A percentile compares a stretch with the other conserved stretches of the same genome.
phyloP scores from a whole-genome alignment of 1,140 invertebrate genomes.

The Mamestra configurata region DNA sequence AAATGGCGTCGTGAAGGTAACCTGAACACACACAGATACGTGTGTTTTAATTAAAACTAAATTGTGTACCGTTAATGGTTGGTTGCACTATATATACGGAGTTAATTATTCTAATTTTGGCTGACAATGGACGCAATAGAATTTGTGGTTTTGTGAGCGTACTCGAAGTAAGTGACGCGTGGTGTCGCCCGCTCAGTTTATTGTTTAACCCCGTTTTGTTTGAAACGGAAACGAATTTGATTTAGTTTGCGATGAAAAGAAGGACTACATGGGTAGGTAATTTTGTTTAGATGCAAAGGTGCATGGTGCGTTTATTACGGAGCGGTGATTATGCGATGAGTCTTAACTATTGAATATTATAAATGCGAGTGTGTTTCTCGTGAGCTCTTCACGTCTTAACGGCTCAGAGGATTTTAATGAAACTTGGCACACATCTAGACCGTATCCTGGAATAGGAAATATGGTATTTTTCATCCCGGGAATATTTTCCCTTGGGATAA shows the following conservation, averaged over 20 bases:
- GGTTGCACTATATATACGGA: conserved; percentile 14
- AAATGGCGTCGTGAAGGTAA: not conserved
- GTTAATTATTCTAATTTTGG: conserved; percentile 31
- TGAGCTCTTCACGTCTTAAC: too few relatives aligned
- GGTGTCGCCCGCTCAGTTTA: conserved; percentile 1
- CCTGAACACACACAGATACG: conserved; percentile 33
- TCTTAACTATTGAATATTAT: too few relatives aligned
- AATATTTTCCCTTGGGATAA: too few relatives aligned
- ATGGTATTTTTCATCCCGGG: too few relatives aligned
- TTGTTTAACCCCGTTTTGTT: not conserved
- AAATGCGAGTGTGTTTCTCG: too few relatives aligned
- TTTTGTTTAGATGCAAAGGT: too few relatives aligned
- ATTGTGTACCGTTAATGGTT: conserved; percentile 30
- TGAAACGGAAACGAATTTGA: not conserved
- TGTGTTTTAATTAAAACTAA: conserved; percentile 48
- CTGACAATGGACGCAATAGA: conserved; percentile 27
- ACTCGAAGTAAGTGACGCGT: conserved; percentile 6
- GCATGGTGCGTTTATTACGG: too few relatives aligned
- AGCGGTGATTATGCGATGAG: too few relatives aligned
- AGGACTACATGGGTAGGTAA: not conserved
- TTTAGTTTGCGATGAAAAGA: not conserved
- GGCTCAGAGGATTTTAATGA: too few relatives aligned
- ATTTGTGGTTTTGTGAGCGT: conserved; percentile 31
- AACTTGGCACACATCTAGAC: too few relatives aligned
- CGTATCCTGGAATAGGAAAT: too few relatives aligned